A percentile compares a stretch with the other conserved stretches of the same genome.
phyloP scores from a whole-genome alignment of 2,113 vertebrate species.

The Oryzias woworae region DNA sequence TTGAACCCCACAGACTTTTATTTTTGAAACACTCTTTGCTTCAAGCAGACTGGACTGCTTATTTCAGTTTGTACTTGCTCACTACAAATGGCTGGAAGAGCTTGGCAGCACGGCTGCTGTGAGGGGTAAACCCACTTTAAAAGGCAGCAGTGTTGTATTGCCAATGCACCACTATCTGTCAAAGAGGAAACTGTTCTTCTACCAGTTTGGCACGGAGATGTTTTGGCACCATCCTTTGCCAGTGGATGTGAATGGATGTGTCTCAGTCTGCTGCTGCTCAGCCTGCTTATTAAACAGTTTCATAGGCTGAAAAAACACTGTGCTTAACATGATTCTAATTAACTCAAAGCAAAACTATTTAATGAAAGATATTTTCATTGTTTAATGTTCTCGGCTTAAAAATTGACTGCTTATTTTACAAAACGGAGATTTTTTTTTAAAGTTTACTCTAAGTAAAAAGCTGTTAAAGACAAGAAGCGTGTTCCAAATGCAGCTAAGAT shows the following conservation, averaged over 20 bases:
- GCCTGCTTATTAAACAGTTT: slow-evolving; percentile 45
- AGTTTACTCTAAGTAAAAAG: too few relatives aligned
- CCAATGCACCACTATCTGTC: slow-evolving; percentile 1
- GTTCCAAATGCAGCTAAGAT: too few relatives aligned
- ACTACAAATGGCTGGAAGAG: slow-evolving; percentile 10
- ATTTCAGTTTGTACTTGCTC: slow-evolving; percentile 10
- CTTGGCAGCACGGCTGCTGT: not conserved
- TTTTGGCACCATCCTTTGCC: slow-evolving; percentile 42
- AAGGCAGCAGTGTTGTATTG: slow-evolving; percentile 18
- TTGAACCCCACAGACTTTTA: too few relatives aligned
- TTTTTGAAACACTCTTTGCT: too few relatives aligned
- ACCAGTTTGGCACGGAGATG: slow-evolving; percentile 54
- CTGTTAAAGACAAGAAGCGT: too few relatives aligned
- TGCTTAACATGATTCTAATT: not conserved
- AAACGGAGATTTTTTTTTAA: too few relatives aligned
- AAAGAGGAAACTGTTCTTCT: slow-evolving; percentile 46
- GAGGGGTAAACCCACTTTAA: slow-evolving; percentile 18
- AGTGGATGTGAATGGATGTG: slow-evolving; percentile 59
- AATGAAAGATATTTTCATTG: too few relatives aligned
- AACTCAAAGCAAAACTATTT: too few relatives aligned
- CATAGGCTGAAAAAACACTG: slow-evolving; percentile 34
- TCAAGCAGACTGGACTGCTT: not conserved
- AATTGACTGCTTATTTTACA: too few relatives aligned
- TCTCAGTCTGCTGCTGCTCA: slow-evolving; percentile 56
- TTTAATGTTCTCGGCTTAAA: too few relatives aligned